Percentiles rank a stretch among this genome's conserved stretches.
phyloP scores from a whole-genome alignment of 2,797 vertebrate genomes.

The Agapornis canus region DNA sequence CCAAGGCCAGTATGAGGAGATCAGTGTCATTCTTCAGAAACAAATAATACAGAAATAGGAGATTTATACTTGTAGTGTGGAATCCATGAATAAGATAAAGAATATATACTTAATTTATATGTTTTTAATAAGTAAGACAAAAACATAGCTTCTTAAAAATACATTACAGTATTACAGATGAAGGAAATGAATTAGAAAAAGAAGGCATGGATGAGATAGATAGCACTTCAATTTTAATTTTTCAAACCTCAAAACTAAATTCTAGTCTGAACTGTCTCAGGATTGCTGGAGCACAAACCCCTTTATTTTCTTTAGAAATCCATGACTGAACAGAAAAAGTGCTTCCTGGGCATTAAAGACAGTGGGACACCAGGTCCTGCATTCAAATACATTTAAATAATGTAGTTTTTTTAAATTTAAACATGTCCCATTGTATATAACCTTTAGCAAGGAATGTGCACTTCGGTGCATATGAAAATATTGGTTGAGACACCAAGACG shows the following conservation, averaged over 20 bases:
- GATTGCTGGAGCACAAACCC: background rate
- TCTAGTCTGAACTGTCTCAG: background rate
- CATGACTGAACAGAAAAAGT: background rate
- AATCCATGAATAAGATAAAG: background rate
- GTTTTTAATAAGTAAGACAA: background rate
- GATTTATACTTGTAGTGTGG: background rate
- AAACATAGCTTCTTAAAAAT: background rate
- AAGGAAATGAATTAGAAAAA: background rate
- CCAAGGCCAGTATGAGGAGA: background rate
- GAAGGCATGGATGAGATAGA: background rate
- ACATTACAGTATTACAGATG: background rate
- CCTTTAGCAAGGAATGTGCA: background rate
- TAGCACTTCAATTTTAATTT: background rate
- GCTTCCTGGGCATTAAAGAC: background rate
- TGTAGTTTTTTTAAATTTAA: constrained; percentile 20
- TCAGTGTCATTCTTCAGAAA: background rate
- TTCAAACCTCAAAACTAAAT: background rate
- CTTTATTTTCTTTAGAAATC: background rate
- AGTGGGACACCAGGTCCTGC: background rate
- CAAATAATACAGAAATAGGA: background rate
- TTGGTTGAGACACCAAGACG: constrained; percentile 10
- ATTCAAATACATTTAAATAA: background rate
- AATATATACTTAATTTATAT: background rate
- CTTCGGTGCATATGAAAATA: constrained; percentile 50
- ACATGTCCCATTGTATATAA: background rate